Percentiles rank a stretch among this genome's conserved stretches.
phyloP scores from a whole-genome alignment of 2,113 vertebrate species.

The Willisornis vidua region DNA sequence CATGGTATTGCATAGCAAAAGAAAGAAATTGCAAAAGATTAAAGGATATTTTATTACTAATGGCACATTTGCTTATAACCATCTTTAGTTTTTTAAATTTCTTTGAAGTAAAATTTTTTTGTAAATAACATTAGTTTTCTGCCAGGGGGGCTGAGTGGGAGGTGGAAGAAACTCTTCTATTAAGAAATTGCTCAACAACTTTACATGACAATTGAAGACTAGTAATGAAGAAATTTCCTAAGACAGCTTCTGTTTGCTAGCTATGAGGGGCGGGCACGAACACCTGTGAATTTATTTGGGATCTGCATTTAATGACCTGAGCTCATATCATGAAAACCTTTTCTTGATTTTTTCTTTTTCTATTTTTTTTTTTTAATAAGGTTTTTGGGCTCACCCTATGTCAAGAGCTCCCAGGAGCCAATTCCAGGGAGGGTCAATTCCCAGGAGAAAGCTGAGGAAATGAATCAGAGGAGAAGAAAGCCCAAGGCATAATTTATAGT shows the following conservation, averaged over 20 bases:
- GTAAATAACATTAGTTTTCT: neutral
- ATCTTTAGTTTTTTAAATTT: neutral
- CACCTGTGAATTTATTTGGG: neutral
- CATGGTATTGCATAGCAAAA: conserved; percentile 1
- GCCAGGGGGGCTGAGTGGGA: neutral
- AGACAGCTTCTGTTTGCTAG: neutral
- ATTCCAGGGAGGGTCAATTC: neutral
- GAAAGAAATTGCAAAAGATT: neutral
- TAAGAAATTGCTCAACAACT: neutral
- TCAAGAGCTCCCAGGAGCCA: neutral
- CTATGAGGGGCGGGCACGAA: neutral
- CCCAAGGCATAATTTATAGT: neutral
- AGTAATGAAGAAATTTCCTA: neutral
- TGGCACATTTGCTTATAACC: neutral
- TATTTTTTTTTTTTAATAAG: neutral
- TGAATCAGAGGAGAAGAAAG: neutral
- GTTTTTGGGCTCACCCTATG: neutral
- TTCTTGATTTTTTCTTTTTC: neutral
- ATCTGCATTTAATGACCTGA: neutral
- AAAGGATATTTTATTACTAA: conserved; percentile 12
- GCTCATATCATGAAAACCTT: neutral
- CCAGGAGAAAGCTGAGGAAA: neutral
- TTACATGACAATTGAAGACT: neutral
- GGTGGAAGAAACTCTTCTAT: neutral
- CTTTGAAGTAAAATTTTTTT: conserved; percentile 22